Evolutionary conservation across 2,888 invertebrate species (phyloP).

Genomic region (Trichopoda pennipes): DNA sequence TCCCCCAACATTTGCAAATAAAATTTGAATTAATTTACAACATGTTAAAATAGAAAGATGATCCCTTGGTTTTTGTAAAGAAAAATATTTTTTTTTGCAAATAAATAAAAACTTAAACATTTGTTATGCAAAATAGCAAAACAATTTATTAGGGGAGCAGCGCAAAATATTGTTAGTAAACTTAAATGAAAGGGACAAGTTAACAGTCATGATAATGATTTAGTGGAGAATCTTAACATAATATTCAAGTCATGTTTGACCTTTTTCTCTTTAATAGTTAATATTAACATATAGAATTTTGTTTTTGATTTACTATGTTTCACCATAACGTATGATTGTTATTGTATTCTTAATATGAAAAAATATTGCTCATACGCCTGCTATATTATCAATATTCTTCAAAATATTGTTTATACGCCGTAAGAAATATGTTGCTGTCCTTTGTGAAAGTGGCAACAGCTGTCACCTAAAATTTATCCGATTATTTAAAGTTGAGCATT

Average conservation of each 20-base stretch:
- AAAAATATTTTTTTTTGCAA: background rate
- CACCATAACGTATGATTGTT: background rate
- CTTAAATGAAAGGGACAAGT: background rate
- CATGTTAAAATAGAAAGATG: background rate
- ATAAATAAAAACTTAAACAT: background rate
- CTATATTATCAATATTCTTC: no score
- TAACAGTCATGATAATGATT: background rate
- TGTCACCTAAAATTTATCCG: no score
- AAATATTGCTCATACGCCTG: no score
- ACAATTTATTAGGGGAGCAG: background rate
- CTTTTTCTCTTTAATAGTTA: no score
- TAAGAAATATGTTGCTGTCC: no score
- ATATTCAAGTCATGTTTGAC: background rate
- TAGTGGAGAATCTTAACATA: background rate
- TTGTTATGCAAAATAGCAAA: background rate
- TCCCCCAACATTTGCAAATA: background rate
- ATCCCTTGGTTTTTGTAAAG: background rate
- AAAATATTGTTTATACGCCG: no score
- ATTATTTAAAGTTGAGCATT: no score
- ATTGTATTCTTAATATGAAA: background rate
- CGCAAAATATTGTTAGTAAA: background rate
- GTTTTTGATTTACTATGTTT: background rate
- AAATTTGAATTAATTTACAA: background rate
- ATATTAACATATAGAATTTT: background rate
- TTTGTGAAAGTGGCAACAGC: no score